Conservation (phyloP, 2,888 invertebrate genomes). For the Cyrtodaria siliqua region DNA sequence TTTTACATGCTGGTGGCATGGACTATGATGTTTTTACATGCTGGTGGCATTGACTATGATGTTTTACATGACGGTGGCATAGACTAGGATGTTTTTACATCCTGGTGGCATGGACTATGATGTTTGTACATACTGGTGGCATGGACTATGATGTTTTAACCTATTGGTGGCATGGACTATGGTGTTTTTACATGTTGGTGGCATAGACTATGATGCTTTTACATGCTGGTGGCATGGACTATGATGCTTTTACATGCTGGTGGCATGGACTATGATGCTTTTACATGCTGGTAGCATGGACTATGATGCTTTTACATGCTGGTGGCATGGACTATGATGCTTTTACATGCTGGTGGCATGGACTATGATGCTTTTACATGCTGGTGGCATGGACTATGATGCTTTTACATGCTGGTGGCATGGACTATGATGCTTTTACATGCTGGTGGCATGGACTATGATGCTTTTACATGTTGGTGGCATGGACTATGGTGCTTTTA, state of each 20-base stretch:
- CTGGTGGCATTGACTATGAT: slow-evolving; percentile 22
- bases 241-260: slow-evolving; percentile 16
- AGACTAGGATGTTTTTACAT: too few species aligned
- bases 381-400: slow-evolving; percentile 23
- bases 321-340: slow-evolving; percentile 28
- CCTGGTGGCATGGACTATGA: slow-evolving; percentile 26
- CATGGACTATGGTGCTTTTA: slow-evolving; percentile 17
- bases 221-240: too few species aligned
- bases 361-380: slow-evolving; percentile 5
- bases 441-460: slow-evolving; percentile 25
- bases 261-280: slow-evolving; percentile 23
- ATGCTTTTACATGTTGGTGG: slow-evolving; percentile 16
- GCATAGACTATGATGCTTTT: slow-evolving; percentile 19
- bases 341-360: too few species aligned
- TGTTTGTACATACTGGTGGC: slow-evolving; percentile 17
- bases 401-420: too few species aligned
- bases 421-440: too few species aligned
- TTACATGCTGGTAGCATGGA: too few species aligned
- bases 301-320: slow-evolving; percentile 3
- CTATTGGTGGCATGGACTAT: too few species aligned
- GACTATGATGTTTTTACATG: slow-evolving; percentile 12
- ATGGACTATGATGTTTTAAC: slow-evolving; percentile 24
- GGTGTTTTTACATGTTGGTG: slow-evolving; percentile 18
- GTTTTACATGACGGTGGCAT: slow-evolving; percentile 17
- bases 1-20: slow-evolving; percentile 21